These are phyloP conservation scores for Chiroxiphia lanceolata DNA, from an alignment of 2,797 vertebrate species.

Conservation along the genomic window DNA sequence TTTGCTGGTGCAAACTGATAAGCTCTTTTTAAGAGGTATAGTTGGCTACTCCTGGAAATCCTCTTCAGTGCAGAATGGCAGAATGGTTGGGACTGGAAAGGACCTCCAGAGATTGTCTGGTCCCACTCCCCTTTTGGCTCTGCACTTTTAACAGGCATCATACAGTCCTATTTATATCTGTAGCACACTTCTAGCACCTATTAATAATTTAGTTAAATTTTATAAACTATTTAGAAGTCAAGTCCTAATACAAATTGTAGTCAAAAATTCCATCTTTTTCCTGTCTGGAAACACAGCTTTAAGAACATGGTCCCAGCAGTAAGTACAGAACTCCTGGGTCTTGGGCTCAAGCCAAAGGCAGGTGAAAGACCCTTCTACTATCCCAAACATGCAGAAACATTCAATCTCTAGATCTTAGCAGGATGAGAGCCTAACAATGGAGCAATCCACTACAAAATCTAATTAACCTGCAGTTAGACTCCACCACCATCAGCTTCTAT, in stretches of 20 bases:
- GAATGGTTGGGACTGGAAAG: background rate
- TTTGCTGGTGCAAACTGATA: background rate
- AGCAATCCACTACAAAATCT: background rate
- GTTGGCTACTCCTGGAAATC: background rate
- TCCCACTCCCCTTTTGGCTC: background rate
- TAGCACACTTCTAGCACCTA: background rate
- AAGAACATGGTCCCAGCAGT: background rate
- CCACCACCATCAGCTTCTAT: background rate
- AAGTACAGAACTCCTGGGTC: background rate
- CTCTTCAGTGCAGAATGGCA: background rate
- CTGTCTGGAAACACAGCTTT: background rate
- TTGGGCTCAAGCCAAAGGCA: background rate
- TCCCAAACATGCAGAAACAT: background rate
- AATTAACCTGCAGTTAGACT: background rate
- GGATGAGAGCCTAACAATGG: background rate
- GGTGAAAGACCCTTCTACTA: background rate
- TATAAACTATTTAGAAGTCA: constrained; percentile 1
- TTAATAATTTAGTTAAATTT: background rate
- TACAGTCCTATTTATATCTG: background rate
- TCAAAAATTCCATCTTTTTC: background rate
- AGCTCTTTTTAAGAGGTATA: background rate
- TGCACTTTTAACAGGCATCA: background rate
- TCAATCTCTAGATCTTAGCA: background rate
- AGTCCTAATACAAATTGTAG: background rate
- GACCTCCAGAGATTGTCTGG: background rate